Conservation (phyloP, 1,140 invertebrate genomes). For the Caerostris darwini region DNA sequence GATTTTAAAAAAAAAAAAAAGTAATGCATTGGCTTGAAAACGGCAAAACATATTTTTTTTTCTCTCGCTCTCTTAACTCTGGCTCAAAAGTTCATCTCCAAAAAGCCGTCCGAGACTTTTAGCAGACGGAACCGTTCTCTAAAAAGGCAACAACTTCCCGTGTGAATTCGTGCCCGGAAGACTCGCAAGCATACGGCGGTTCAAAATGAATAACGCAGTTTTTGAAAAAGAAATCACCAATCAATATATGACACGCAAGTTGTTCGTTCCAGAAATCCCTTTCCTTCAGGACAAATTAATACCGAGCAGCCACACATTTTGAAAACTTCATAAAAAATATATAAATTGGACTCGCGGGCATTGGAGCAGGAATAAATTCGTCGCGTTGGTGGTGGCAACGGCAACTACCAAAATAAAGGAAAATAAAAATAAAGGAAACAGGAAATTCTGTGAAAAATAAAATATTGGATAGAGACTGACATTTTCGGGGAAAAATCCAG, state of each 20-base stretch:
- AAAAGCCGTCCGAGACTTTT: background rate
- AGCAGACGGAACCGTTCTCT: background rate
- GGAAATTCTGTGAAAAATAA: no score
- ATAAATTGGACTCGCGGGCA: slow-evolving; percentile 56
- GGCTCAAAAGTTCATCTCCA: background rate
- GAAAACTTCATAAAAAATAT: slow-evolving; percentile 39
- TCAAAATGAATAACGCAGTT: slow-evolving; percentile 25
- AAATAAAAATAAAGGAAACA: no score
- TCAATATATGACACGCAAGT: background rate
- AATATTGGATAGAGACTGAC: slow-evolving; percentile 48
- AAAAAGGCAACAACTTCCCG: background rate
- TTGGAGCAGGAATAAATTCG: slow-evolving; percentile 28
- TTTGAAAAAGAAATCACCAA: background rate
- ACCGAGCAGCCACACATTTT: background rate
- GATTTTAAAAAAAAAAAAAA: background rate
- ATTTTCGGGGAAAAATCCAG: slow-evolving; percentile 62
- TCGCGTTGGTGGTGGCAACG: background rate
- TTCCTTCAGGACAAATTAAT: slow-evolving; percentile 33
- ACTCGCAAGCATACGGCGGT: background rate
- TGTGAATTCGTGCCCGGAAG: background rate
- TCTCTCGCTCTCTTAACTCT: background rate
- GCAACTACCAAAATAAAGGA: no score
- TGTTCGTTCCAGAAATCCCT: background rate
- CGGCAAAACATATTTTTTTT: background rate
- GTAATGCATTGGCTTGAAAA: background rate